A percentile compares a stretch with the other conserved stretches of the same genome.
phyloP scores from a whole-genome alignment of 2,888 invertebrate species.

The Pseudococcus longispinus region DNA sequence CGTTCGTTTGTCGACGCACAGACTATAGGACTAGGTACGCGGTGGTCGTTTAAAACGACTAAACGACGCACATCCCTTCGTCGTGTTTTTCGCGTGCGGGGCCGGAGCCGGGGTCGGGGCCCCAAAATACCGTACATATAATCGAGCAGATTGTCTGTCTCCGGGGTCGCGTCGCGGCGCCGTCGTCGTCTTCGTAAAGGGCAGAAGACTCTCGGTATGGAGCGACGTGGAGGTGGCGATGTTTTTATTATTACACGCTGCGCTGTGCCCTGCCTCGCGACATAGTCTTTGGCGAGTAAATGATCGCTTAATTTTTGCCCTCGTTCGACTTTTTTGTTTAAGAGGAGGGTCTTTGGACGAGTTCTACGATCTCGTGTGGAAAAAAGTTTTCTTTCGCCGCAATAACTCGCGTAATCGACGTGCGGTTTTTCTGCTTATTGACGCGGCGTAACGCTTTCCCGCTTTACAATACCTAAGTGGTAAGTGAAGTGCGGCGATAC shows the following conservation, averaged over 20 bases:
- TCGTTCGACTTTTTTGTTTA: background rate
- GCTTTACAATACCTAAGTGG: background rate
- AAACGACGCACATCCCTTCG: constrained; percentile 21
- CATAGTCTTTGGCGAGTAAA: constrained; percentile 50
- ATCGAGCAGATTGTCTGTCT: constrained; percentile 42
- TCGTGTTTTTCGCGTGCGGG: background rate
- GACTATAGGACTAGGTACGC: background rate
- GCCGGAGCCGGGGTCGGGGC: background rate
- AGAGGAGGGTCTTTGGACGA: constrained; percentile 15
- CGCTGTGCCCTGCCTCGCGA: background rate
- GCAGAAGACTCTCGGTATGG: background rate
- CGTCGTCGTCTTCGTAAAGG: background rate
- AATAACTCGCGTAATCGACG: background rate
- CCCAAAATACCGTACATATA: background rate
- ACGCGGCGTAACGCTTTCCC: background rate
- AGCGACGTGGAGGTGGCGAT: background rate
- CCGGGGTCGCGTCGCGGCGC: background rate
- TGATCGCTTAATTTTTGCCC: constrained; percentile 53
- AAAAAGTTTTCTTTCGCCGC: background rate
- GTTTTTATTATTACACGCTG: constrained; percentile 50
- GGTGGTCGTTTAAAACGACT: constrained; percentile 19
- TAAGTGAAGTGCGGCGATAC: too few relatives aligned
- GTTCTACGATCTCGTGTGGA: background rate
- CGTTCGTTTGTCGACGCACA: constrained; percentile 48
- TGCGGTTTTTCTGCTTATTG: constrained; percentile 26